Evolutionary conservation across 2,888 invertebrate genomes (phyloP).

Genomic region (Monochamus alternatus): DNA sequence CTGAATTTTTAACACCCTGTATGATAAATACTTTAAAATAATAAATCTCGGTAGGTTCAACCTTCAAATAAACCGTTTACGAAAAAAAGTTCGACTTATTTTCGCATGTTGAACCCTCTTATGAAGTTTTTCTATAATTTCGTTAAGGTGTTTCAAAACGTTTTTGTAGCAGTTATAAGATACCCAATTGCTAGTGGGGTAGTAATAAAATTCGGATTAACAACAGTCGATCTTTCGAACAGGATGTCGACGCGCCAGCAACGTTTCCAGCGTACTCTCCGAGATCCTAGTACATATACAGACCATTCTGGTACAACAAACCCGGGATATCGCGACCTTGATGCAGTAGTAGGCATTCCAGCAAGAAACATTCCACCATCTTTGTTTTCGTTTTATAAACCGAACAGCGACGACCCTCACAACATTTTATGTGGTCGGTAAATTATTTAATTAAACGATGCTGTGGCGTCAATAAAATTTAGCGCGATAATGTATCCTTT

Average conservation of each 20-base stretch:
- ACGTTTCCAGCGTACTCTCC: constrained; percentile 6
- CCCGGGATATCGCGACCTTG: constrained; percentile 47
- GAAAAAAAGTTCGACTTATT: no score
- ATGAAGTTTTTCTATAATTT: no score
- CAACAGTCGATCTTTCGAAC: not conserved
- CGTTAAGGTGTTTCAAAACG: no score
- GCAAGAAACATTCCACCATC: constrained; percentile 45
- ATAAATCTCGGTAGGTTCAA: no score
- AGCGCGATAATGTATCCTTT: not conserved
- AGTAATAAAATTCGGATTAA: not conserved
- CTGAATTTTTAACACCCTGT: no score
- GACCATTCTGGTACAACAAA: constrained; percentile 45
- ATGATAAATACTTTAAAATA: no score
- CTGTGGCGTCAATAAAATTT: constrained; percentile 26
- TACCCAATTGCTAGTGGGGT: no score
- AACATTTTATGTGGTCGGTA: constrained; percentile 23
- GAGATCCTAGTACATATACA: not conserved
- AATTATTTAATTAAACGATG: constrained; percentile 25
- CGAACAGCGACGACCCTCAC: constrained; percentile 24
- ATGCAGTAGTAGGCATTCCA: constrained; percentile 50
- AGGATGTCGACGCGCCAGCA: not conserved
- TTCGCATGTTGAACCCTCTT: no score
- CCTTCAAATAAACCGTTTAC: no score
- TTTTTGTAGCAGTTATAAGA: no score
- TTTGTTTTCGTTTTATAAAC: constrained; percentile 43